Evolutionary conservation across 2,113 vertebrate genomes (phyloP).

Genomic region (Archocentrus centrarchus): DNA sequence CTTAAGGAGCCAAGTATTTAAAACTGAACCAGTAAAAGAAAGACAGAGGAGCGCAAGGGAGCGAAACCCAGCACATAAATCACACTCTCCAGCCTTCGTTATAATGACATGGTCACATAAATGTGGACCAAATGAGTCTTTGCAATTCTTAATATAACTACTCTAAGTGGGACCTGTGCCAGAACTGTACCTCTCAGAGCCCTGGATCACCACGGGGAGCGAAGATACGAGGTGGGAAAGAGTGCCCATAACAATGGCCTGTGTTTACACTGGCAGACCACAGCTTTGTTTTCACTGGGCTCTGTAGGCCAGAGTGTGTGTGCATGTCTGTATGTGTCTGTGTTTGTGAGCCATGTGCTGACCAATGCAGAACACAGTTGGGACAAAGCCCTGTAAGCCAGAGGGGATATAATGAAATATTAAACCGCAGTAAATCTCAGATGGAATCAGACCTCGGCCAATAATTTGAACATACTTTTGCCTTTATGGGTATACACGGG

Average conservation of each 20-base stretch:
- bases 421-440: constrained; percentile 63
- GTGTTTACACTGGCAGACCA: constrained; percentile 75
- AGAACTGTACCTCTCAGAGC: constrained; percentile 23
- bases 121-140: constrained; percentile 54
- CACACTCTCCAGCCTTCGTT: constrained; percentile 51
- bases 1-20: constrained; percentile 47
- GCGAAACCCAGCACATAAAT: constrained; percentile 68
- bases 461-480: constrained; percentile 32
- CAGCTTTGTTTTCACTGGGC: constrained; percentile 72
- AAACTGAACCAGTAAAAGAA: constrained; percentile 34
- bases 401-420: constrained; percentile 68
- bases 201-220: constrained; percentile 47
- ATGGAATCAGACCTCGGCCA: constrained; percentile 57
- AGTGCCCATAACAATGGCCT: constrained; percentile 67
- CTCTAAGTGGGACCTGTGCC: constrained; percentile 18
- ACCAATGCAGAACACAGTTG: constrained; percentile 63
- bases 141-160: constrained; percentile 58
- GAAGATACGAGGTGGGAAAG: constrained; percentile 61
- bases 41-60: constrained; percentile 46
- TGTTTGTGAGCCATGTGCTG: constrained; percentile 61
- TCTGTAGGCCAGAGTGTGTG: constrained; percentile 40
- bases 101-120: constrained; percentile 70
- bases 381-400: constrained; percentile 65
- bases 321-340: constrained; percentile 34
- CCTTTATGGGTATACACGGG: constrained; percentile 12